Evolutionary conservation across 1,140 invertebrate genomes (phyloP).

Genomic region (Rhopalosiphum padi): DNA sequence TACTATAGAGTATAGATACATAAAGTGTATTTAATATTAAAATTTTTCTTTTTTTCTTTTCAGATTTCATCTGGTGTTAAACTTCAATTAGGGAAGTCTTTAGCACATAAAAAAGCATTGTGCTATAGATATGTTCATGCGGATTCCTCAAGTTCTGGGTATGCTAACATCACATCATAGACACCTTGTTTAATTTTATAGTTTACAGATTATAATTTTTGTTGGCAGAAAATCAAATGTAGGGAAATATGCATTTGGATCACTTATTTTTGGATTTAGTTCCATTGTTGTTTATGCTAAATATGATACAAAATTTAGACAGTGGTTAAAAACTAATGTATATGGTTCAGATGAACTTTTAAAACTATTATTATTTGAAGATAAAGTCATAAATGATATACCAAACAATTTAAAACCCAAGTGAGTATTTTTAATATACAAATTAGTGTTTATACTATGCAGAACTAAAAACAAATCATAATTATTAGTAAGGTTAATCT

Average conservation of each 20-base stretch:
- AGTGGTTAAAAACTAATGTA: conserved; percentile 71
- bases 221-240: conserved; percentile 33
- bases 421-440: conserved; percentile 17
- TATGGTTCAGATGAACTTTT: conserved; percentile 75
- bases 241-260: conserved; percentile 36
- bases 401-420: not conserved
- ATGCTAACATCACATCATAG: not conserved
- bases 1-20: not conserved
- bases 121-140: conserved; percentile 13
- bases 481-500: not conserved
- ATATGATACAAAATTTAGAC: conserved; percentile 73
- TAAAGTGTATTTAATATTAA: not conserved
- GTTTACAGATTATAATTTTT: not conserved
- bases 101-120: not conserved
- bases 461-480: not conserved
- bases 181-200: not conserved
- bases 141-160: not conserved
- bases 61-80: not conserved
- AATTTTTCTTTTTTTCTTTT: not conserved
- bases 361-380: conserved; percentile 73
- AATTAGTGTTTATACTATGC: not conserved
- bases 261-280: conserved; percentile 64
- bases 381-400: conserved; percentile 64
- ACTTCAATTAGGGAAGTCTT: conserved; percentile 15
- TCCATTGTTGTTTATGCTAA: conserved; percentile 70